phyloP scores from a whole-genome alignment of 2,888 invertebrate genomes.

The Oxycera nigricornis region DNA sequence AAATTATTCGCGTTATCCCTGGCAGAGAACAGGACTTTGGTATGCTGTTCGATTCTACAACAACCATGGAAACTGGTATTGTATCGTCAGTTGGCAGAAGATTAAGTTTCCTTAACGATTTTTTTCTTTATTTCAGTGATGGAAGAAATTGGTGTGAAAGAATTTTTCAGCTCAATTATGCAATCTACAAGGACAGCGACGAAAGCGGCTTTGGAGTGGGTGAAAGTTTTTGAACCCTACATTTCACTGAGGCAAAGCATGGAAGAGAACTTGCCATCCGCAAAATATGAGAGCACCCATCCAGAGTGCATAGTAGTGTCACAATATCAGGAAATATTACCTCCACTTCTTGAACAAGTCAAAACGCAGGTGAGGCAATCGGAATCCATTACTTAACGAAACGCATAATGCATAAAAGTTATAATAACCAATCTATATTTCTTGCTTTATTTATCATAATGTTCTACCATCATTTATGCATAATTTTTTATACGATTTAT shows the following conservation, averaged over 20 bases:
- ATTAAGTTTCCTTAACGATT: not conserved
- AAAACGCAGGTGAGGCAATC: constrained; percentile 34
- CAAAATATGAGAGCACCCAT: constrained; percentile 64
- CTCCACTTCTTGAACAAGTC: constrained; percentile 30
- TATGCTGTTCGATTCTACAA: not conserved
- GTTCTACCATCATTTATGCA: no score
- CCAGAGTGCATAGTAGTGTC: no score
- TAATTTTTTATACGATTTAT: no score
- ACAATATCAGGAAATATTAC: not conserved
- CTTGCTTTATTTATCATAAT: no score
- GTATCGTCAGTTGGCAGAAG: not conserved
- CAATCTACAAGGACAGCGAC: constrained; percentile 59
- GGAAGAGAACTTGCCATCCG: no score
- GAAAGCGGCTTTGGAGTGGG: constrained; percentile 57
- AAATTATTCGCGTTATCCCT: constrained; percentile 11
- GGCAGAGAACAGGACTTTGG: constrained; percentile 12
- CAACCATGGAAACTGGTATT: not conserved
- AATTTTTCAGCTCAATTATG: constrained; percentile 65
- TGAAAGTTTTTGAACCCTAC: constrained; percentile 69
- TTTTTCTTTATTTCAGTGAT: not conserved
- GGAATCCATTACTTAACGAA: no score
- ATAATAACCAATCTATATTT: no score
- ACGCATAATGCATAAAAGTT: no score
- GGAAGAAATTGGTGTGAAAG: constrained; percentile 61
- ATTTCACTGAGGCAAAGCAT: no score